Evolutionary conservation across 2,888 invertebrate genomes (phyloP).

Genomic region (Patella pellucida): DNA sequence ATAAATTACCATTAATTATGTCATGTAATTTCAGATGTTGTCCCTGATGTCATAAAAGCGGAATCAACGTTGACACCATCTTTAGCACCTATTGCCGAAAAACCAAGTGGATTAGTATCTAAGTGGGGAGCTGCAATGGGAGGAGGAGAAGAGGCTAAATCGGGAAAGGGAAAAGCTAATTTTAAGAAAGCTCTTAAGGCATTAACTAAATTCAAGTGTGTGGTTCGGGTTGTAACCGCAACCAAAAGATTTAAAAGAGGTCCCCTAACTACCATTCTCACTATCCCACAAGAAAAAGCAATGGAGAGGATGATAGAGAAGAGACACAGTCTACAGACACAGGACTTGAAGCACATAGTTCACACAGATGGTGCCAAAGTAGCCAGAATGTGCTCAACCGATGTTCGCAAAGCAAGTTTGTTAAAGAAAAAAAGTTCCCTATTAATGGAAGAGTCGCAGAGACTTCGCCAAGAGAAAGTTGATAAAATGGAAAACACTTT

Average conservation of each 20-base stretch:
- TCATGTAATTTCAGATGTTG: no score
- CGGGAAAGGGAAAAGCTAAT: not conserved
- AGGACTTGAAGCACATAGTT: constrained; percentile 27
- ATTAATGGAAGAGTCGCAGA: not conserved
- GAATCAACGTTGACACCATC: no score
- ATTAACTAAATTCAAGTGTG: constrained; percentile 29
- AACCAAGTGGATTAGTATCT: not conserved
- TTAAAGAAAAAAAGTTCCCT: not conserved
- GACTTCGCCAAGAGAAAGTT: not conserved
- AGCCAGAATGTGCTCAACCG: constrained; percentile 5
- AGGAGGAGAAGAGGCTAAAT: not conserved
- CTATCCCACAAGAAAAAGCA: constrained; percentile 38
- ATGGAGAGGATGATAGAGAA: constrained; percentile 30
- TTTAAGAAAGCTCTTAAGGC: constrained; percentile 31
- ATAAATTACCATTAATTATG: no score
- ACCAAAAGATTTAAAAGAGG: constrained; percentile 27
- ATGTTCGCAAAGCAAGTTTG: not conserved
- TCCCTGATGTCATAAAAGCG: no score
- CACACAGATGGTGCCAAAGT: constrained; percentile 24
- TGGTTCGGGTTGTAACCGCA: constrained; percentile 29
- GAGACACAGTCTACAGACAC: constrained; percentile 13
- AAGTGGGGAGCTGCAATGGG: not conserved
- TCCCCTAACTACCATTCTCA: constrained; percentile 35
- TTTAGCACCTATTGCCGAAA: no score
- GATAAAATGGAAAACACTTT: not conserved